These are phyloP conservation scores for Apeltes quadracus DNA, from an alignment of 2,113 vertebrate species.

Conservation along the genomic window DNA sequence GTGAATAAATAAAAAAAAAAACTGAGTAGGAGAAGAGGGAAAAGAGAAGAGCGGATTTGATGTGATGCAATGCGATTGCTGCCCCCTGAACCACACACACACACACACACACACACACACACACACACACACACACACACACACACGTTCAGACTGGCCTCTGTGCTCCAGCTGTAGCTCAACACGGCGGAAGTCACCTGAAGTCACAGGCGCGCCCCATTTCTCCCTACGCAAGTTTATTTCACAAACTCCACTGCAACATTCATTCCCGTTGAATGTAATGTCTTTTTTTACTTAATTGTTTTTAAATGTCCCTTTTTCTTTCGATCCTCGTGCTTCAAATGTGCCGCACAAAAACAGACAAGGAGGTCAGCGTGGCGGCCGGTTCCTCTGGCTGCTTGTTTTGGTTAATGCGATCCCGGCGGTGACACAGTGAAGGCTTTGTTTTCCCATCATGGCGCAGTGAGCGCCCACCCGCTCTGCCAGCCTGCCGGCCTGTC, in stretches of 20 bases:
- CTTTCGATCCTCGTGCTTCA: too few species aligned
- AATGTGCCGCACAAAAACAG: slow-evolving; percentile 29
- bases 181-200: slow-evolving; percentile 61
- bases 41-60: slow-evolving; percentile 47
- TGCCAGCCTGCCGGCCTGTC: slow-evolving; percentile 73
- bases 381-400: slow-evolving; percentile 58
- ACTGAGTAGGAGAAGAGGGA: slow-evolving; percentile 16
- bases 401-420: slow-evolving; percentile 72
- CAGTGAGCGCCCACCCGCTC: slow-evolving; percentile 70
- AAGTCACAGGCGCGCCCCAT: slow-evolving; percentile 32
- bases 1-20: neutral
- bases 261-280: too few species aligned
- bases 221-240: slow-evolving; percentile 30
- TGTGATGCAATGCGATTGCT: slow-evolving; percentile 60
- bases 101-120: neutral
- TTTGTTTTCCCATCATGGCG: slow-evolving; percentile 73
- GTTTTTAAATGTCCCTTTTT: too few species aligned
- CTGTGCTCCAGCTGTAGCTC: slow-evolving; percentile 58
- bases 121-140: slow-evolving; percentile 21
- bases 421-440: slow-evolving; percentile 64
- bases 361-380: slow-evolving; percentile 54
- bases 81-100: slow-evolving; percentile 19
- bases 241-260: too few species aligned
- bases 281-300: too few species aligned
- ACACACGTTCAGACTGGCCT: slow-evolving; percentile 4